A percentile compares a stretch with the other conserved stretches of the same genome.
These are phyloP conservation scores for Carcharodon carcharias DNA, from an alignment of 2,797 vertebrate species.

Conservation along the genomic window DNA sequence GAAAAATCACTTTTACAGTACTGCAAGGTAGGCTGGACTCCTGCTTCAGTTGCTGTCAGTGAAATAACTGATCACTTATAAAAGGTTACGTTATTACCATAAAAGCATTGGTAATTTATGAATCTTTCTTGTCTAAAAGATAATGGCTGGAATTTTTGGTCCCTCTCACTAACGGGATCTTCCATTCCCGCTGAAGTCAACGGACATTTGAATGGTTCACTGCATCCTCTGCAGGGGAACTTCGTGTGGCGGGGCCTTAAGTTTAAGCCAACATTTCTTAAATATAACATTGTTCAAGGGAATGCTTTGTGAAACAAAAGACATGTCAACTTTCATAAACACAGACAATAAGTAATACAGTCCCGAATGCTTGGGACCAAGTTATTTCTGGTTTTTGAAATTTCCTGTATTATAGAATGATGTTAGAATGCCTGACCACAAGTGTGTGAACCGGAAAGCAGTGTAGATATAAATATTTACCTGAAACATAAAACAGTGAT, in stretches of 20 bases:
- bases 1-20: not conserved
- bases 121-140: not conserved
- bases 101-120: not conserved
- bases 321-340: not conserved
- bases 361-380: too few relatives aligned
- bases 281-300: not conserved
- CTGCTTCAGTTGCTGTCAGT: not conserved
- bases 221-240: too few relatives aligned
- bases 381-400: too few relatives aligned
- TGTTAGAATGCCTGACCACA: too few relatives aligned
- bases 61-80: not conserved
- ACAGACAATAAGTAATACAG: not conserved
- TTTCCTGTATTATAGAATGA: too few relatives aligned
- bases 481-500: too few relatives aligned
- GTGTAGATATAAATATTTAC: too few relatives aligned
- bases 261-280: not conserved
- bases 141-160: not conserved
- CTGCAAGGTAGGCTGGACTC: not conserved
- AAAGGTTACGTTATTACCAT: not conserved
- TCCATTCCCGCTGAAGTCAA: too few relatives aligned
- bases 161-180: too few relatives aligned
- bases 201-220: too few relatives aligned
- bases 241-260: too few relatives aligned
- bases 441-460: too few relatives aligned
- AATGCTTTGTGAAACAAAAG: not conserved